Percentiles rank a stretch among this genome's conserved stretches.
Evolutionary conservation across 2,888 invertebrate species (phyloP).

Genomic region (Drosophila ezoana): DNA sequence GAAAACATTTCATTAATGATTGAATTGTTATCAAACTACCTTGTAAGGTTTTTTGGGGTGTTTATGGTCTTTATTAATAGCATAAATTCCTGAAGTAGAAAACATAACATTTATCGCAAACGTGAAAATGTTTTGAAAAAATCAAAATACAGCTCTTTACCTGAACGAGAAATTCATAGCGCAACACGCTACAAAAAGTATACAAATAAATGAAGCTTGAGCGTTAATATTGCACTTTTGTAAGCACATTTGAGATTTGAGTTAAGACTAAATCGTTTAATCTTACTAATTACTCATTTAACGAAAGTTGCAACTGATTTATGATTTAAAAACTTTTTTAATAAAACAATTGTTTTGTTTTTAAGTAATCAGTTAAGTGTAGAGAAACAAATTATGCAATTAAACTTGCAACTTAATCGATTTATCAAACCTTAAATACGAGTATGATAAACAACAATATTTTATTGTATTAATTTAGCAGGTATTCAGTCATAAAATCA

Average conservation of each 20-base stretch:
- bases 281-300: slow-evolving; percentile 11
- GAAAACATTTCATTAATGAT: neutral
- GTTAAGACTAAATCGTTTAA: slow-evolving; percentile 4
- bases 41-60: neutral
- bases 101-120: neutral
- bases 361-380: neutral
- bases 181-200: neutral
- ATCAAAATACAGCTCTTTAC: neutral
- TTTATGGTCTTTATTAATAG: too few relatives aligned
- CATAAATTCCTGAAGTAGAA: neutral
- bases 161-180: neutral
- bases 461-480: too few relatives aligned
- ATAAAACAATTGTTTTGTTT: neutral
- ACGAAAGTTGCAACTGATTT: neutral
- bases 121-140: neutral
- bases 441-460: neutral
- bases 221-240: neutral
- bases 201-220: neutral
- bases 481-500: neutral
- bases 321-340: neutral
- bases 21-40: neutral
- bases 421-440: neutral
- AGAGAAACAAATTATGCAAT: neutral
- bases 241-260: slow-evolving; percentile 1
- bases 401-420: neutral